Base-by-base conservation (phyloP, 2,797 vertebrate genomes). In the Microctenopoma lineatum region DNA sequence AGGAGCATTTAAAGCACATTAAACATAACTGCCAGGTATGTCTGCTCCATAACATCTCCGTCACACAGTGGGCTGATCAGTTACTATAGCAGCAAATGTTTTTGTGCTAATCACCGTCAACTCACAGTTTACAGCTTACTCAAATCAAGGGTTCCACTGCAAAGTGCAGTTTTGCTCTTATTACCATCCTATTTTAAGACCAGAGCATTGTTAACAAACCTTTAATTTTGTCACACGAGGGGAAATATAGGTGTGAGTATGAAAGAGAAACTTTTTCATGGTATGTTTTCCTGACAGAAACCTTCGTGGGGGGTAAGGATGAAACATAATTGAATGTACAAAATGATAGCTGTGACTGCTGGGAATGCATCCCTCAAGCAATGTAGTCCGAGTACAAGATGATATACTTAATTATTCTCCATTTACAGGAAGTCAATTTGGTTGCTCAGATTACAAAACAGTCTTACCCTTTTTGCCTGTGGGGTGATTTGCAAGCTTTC, bases 1-100 rank as follows among this genome's bases (percentile, higher is more conserved):
- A 59, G 70, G 57, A 83, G 80, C 78, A 87, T 82, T 87, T 89
- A 86, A 88, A 87, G 81, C 70, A 51, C 71, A 88, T 89, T 78
- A 80, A 81, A 84, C 58, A 79, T 90, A 92, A 91, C 87, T 92
- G 68, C 74, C 84, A 85, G 82, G 81, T 88, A 82, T 74, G 81
- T 76, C 58, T 70, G 55, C 66, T 34, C 59, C 57, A 57, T 41
- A 85, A 70, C 67, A 85, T 88, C 71, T 72, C 77, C 79, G 70
- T 76, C 77, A 34, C 29, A 57, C 53, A 59, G 45, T 76, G 78
- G 85, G 72, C 75, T 62, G 68, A 88, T 87, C 21, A 50, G 92
- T 92, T 82, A 58, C 92, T 66, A 92, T 91, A 52, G 92, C 80
- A 91, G 78, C 91, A 86, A 84, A 78, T 89, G 87, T 90, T 90